A percentile compares a stretch with the other conserved stretches of the same genome.
These are phyloP conservation scores for Epinotia bilunana DNA, from an alignment of 2,888 invertebrate species.

Conservation along the genomic window DNA sequence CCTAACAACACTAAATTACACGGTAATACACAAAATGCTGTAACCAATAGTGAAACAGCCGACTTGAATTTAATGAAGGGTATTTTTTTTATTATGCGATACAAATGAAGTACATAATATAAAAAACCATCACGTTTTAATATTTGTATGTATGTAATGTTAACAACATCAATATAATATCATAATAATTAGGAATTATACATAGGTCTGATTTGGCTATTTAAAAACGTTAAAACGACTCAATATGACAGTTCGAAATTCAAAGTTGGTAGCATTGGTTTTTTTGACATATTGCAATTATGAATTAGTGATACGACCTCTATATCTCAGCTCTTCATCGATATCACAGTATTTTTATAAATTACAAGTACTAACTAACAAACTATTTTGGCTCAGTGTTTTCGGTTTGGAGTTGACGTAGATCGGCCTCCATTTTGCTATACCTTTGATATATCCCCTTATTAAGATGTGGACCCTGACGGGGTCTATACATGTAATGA, in stretches of 20 bases:
- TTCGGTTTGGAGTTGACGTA: no score
- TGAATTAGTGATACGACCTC: conserved; percentile 1
- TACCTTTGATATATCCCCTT: no score
- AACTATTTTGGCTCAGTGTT: no score
- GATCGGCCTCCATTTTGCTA: no score
- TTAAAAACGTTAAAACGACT: conserved; percentile 3
- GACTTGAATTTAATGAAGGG: no score
- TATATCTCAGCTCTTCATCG: neutral
- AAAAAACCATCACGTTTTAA: neutral
- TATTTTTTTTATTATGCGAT: no score
- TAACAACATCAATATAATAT: neutral
- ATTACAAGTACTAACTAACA: no score
- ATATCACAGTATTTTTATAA: neutral
- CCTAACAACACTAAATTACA: conserved; percentile 29
- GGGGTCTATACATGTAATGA: no score
- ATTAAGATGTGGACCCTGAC: no score
- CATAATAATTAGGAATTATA: neutral
- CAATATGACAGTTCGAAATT: neutral
- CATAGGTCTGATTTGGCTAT: neutral
- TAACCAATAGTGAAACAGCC: neutral
- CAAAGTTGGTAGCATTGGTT: conserved; percentile 8
- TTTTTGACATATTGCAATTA: conserved; percentile 25
- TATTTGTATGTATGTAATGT: neutral
- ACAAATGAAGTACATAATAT: neutral
- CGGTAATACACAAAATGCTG: conserved; percentile 2